phyloP scores from a whole-genome alignment of 2,797 vertebrate genomes.

The Bradypodion pumilum region DNA sequence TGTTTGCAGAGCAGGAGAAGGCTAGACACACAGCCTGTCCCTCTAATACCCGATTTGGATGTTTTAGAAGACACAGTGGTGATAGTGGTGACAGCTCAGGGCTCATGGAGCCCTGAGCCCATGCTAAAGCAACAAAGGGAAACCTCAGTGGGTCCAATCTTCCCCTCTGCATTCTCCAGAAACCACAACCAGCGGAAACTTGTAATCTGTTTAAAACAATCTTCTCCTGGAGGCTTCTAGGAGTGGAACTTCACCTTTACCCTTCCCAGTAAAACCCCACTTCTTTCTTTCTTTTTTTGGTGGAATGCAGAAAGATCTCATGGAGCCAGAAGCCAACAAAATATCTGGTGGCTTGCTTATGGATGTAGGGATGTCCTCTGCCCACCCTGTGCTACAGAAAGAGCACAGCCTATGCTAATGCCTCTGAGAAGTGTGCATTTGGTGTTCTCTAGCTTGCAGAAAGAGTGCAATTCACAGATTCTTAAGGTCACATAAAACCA shows the following conservation, averaged over 20 bases:
- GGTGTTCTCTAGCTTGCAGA: not conserved
- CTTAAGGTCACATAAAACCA: not conserved
- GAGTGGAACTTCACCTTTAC: no score
- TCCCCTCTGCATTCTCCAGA: no score
- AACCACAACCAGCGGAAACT: no score
- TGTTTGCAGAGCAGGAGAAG: not conserved
- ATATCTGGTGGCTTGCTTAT: not conserved
- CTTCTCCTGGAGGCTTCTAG: no score
- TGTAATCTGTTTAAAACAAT: no score
- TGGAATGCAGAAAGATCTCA: not conserved
- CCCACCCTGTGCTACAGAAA: not conserved
- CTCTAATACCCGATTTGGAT: not conserved
- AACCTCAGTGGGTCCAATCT: not conserved
- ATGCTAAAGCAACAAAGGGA: not conserved
- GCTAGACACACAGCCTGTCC: not conserved
- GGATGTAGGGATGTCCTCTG: no score
- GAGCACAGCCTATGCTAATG: not conserved
- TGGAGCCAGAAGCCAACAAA: no score
- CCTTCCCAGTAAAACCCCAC: no score
- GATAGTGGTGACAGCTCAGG: no score
- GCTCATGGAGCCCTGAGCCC: not conserved
- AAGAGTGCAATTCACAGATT: not conserved
- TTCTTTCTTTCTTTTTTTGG: no score
- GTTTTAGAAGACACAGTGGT: not conserved
- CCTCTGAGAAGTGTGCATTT: not conserved